Evolutionary conservation across 2,888 invertebrate species (phyloP), one percentile per base, ranked within the genome.

Genomic region (Caenorhabditis sp.): DNA sequence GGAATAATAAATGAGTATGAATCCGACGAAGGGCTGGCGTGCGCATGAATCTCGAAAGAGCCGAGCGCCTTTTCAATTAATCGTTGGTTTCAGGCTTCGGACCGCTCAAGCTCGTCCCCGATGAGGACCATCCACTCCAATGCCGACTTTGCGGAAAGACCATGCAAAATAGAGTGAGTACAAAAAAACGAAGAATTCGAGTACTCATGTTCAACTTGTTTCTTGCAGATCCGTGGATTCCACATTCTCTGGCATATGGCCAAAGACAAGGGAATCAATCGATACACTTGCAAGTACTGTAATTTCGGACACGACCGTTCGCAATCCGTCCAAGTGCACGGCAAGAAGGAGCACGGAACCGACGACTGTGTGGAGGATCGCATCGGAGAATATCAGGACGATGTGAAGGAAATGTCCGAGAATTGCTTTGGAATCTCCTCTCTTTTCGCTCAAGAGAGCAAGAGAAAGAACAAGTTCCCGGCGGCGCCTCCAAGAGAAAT

Each of bases 171-270:
- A 71, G 87, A 56, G 85, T 85, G 35, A 59, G 79, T 35, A 6
- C 56, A 20, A 7, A 8, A 11, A n/a, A n/a, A n/a, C n/a, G n/a
- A n/a, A n/a, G n/a, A n/a, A n/a, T n/a, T n/a, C n/a, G n/a, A n/a
- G n/a, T n/a, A n/a, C n/a, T n/a, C n/a, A 39, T 39, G 26, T 37
- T 8, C 11, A 8, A 26, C 22, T 59, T 46, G 13, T 46, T 39
- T 22, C 17, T 83, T 76, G 7, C 61, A 84, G 82, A 85, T 85
- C 41, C 83, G 86, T 27, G 87, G 88, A 13, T 87, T 88, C 79
- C 88, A 88, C 77, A 84, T 88, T 32, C 86, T 88, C 13, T 86
- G 86, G 86, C 88, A 88, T 70, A 75, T 88, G 81, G 83, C 82
- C 50, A 87, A 83, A 56, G 88, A 88, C 72, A 79, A 86, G 76